Conservation (phyloP, 2,888 invertebrate genomes). For the Bursaphelenchus okinawaensis region DNA sequence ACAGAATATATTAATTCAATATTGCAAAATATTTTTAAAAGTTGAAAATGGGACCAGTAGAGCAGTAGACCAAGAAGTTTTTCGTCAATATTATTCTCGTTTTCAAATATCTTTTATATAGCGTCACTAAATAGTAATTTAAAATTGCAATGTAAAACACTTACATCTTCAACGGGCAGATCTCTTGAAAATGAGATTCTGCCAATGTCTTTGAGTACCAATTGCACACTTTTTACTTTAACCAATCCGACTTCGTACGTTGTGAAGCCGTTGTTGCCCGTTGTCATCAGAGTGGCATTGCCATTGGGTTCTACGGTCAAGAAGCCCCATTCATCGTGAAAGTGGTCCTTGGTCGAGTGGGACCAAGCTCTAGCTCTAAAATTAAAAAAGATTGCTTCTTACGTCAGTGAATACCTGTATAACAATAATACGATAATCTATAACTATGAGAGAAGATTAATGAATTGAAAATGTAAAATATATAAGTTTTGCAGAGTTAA, state of each 20-base stretch:
- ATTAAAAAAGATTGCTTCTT: neutral
- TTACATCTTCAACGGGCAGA: slow-evolving; percentile 58
- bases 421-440: neutral
- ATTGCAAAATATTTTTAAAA: neutral
- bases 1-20: neutral
- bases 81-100: neutral
- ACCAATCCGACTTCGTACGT: slow-evolving; percentile 58
- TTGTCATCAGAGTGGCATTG: slow-evolving; percentile 57
- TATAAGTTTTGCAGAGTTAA: neutral
- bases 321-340: slow-evolving; percentile 58
- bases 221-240: slow-evolving; percentile 47
- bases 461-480: slow-evolving; percentile 11
- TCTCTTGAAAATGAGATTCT: slow-evolving; percentile 58
- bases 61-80: neutral
- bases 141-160: slow-evolving; percentile 14
- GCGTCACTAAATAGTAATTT: neutral
- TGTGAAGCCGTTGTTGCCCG: slow-evolving; percentile 58
- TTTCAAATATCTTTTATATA: slow-evolving; percentile 5
- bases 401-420: neutral
- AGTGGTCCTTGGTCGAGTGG: slow-evolving; percentile 58
- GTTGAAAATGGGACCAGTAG: no score
- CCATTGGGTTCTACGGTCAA: slow-evolving; percentile 54
- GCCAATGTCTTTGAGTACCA: slow-evolving; percentile 57
- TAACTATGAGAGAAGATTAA: neutral
- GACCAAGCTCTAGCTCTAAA: slow-evolving; percentile 58